Percentiles rank a stretch among this genome's conserved stretches.
phyloP scores from a whole-genome alignment of 1,140 invertebrate species.

The Pemphigus obesinymphae region DNA sequence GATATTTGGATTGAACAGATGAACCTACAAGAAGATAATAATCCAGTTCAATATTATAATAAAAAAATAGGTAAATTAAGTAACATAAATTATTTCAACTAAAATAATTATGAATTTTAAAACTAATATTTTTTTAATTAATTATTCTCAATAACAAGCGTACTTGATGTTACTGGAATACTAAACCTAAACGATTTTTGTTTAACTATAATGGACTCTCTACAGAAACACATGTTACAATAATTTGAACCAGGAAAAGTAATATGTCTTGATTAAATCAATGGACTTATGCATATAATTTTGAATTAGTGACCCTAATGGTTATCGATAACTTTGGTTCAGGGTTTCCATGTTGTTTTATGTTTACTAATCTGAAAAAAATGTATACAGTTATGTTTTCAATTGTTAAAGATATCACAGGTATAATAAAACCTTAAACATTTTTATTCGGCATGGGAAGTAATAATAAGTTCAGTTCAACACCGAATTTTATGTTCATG shows the following conservation, averaged over 20 bases:
- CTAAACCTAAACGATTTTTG: neutral
- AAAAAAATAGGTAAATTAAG: neutral
- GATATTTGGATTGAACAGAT: neutral
- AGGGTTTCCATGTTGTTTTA: neutral
- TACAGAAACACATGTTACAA: neutral
- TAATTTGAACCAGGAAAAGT: neutral
- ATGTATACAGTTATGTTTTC: neutral
- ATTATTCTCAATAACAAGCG: neutral
- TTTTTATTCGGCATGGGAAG: neutral
- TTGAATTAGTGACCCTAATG: no score
- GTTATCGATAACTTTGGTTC: no score
- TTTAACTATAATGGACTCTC: neutral
- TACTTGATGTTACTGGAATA: no score
- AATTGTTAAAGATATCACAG: no score
- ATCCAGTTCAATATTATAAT: neutral
- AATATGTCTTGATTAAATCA: neutral
- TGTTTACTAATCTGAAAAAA: constrained; percentile 11
- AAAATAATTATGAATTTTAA: neutral
- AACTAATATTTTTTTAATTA: neutral
- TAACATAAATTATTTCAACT: neutral
- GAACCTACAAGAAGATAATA: neutral
- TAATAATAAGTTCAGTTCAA: neutral
- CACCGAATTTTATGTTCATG: neutral
- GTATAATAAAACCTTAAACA: neutral
- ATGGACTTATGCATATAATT: constrained; percentile 19